phyloP scores from a whole-genome alignment of 2,113 vertebrate species.

The Corynorhinus townsendii region DNA sequence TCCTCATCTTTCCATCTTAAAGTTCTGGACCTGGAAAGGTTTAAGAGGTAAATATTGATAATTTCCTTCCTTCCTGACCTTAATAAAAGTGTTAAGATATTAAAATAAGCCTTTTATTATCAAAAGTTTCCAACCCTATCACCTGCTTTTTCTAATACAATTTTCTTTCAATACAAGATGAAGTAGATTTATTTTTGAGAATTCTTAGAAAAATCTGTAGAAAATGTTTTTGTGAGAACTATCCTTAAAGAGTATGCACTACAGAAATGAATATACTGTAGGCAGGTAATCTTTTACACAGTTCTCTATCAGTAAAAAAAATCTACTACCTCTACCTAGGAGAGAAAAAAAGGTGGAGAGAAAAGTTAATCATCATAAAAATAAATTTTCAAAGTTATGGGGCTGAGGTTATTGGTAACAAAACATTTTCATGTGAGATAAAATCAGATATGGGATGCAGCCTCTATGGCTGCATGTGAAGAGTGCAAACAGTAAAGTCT shows the following conservation, averaged over 20 bases:
- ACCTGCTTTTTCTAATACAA: background rate
- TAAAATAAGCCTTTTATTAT: background rate
- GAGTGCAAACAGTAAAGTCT: background rate
- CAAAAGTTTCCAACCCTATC: background rate
- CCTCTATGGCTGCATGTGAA: background rate
- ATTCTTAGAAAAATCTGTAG: background rate
- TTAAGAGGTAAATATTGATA: slow-evolving; percentile 3
- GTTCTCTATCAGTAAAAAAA: background rate
- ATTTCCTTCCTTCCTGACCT: background rate
- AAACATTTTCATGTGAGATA: slow-evolving; percentile 8
- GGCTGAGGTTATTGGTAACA: background rate
- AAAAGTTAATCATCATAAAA: background rate
- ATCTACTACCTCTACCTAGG: background rate
- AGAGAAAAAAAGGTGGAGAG: background rate
- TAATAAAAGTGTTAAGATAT: background rate
- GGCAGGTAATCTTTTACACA: background rate
- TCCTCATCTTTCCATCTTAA: background rate
- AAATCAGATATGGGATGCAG: background rate
- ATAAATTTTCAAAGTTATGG: background rate
- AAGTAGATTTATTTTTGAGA: slow-evolving; percentile 7
- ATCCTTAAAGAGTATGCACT: background rate
- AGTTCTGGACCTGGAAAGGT: background rate
- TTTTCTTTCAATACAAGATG: background rate
- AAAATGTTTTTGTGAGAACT: slow-evolving; percentile 14
- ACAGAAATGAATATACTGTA: background rate